Evolutionary conservation across 2,888 invertebrate species (phyloP), one percentile per base, ranked within the genome.

Genomic region (Oxyscelio sp.): DNA sequence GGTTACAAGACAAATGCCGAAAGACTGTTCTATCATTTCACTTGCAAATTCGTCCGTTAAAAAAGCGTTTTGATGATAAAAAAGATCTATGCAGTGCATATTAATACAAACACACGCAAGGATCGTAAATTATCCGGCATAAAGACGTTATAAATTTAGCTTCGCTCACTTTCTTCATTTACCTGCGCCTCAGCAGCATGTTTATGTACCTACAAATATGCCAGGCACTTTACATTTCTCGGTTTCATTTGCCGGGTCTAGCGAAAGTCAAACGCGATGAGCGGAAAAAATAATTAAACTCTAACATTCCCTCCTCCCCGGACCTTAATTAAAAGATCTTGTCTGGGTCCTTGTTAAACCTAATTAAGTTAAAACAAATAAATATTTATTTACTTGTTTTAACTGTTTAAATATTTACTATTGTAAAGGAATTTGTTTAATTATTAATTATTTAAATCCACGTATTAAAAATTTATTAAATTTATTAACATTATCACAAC

Each of bases 141-240:
- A 83, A 68, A 78, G 78, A 74, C 52, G 83, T 74, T 74, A 68
- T 83, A 83, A 83, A 79, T 83, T 83, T 79, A 79, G 70, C 79
- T 79, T 79, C 74, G 40, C 78, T 74, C 83, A 74, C 83, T 83
- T 83, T 78, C 84, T 80, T 84, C 80, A 34, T 71, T 71, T 77
- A 80, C 84, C 84, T 85, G 77, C 52, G 54, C 38, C 75, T 68
- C 50, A 50, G 74, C 17, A 75, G 54, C 65, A 77, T 81, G 85
- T 74, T 85, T 81, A 63, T 68, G 71, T 77, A 71, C 71, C 71
- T 66, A 77, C 73, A 85, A 85, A 85, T 85, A 81, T 73, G 85
- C 71, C 59, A 74, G 63, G 66, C 65, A 71, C 81, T 85, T 83
- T 79, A 71, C 85, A 71, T 79, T 85, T 79, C 79, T 82, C 63